Evolutionary conservation across 2,888 invertebrate genomes (phyloP).

Genomic region (Thumatha senex): DNA sequence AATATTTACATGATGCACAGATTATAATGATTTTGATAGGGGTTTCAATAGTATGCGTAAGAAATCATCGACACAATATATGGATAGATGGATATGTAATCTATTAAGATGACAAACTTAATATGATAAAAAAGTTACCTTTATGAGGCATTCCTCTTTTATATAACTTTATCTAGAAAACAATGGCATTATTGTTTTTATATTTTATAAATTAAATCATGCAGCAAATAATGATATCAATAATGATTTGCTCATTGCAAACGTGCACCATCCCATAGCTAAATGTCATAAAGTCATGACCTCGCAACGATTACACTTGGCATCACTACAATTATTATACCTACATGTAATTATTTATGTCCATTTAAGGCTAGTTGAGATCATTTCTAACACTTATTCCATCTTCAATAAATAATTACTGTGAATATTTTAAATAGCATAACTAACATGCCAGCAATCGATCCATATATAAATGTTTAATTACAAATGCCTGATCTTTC

Average conservation of each 20-base stretch:
- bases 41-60: too few species aligned
- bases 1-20: conserved; percentile 8
- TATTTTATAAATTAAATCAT: too few species aligned
- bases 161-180: too few species aligned
- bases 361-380: conserved; percentile 15
- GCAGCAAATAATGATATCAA: background rate
- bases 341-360: conserved; percentile 25
- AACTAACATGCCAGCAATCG: background rate
- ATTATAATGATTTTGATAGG: background rate
- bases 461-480: background rate
- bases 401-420: conserved; percentile 4
- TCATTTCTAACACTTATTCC: conserved; percentile 10
- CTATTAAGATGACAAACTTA: too few species aligned
- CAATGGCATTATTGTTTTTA: too few species aligned
- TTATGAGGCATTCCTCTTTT: too few species aligned
- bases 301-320: conserved; percentile 20
- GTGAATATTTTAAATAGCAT: background rate
- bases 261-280: conserved; percentile 23
- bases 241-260: conserved; percentile 23
- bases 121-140: too few species aligned
- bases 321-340: too few species aligned
- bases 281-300: conserved; percentile 30
- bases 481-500: background rate
- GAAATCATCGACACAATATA: too few species aligned
- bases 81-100: too few species aligned